Evolutionary conservation across 1,140 invertebrate genomes (phyloP), one percentile per base, ranked within the genome.

Genomic region (Adelges cooleyi): DNA sequence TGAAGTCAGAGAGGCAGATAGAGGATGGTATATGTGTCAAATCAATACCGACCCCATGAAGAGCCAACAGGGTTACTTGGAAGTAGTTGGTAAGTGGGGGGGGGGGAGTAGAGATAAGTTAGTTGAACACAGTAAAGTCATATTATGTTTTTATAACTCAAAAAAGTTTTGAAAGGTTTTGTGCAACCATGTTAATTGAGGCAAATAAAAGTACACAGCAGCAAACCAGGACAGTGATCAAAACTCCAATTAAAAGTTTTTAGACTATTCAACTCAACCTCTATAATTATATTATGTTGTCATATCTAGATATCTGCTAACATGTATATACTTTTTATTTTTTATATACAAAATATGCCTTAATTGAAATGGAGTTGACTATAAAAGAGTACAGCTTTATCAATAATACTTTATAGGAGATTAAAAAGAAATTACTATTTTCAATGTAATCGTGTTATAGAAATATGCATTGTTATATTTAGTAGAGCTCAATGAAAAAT

Each of bases 31-130:
- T 77, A 91, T 90, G 82, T 89, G 87, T 74, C 87, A 90, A 76
- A 89, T 91, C 66, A 90, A 90, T 74, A 90, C 87, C 0, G 87
- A 89, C 73, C 88, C 88, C 0, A 90, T 90, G 86, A 89, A 89
- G 72, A 88, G 85, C 72, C 87, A 90, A 76, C 81, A 85, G 15
- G 90, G 89, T 27, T 92, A 87, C 75, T 77, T 92, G 51, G 83
- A 91, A 74, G 86, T 92, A 67, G 88, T 92, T 20, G 89, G 90
- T 92, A 75, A 85, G 85, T 76, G 6, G 11, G 46, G 9, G 10
- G 6, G 36, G 36, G 6, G 22, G 15, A 62, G 3, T 0, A 13
- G 8, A 20, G 22, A 48, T 29, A 20, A n/a, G n/a, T 18, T n/a
- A 18, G 29, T 18, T 48, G 6, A 46, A 46, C 25, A 46, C 15